Evolutionary conservation across 2,888 invertebrate species (phyloP).

Genomic region (Drosophila maculinotata): DNA sequence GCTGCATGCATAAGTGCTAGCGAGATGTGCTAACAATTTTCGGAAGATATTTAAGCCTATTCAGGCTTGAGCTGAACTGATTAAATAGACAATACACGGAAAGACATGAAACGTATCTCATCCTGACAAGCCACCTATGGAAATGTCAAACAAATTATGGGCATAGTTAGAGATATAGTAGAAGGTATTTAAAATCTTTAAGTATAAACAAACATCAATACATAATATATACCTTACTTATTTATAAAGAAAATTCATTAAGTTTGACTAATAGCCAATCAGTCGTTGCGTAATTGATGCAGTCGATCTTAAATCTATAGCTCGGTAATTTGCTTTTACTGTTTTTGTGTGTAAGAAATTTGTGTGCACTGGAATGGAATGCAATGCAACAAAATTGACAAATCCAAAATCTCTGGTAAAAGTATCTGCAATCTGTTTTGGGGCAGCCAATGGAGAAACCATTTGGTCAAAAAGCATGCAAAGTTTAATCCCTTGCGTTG

Average conservation of each 20-base stretch:
- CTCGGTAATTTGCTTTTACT: not conserved
- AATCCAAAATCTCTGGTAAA: conserved; percentile 53
- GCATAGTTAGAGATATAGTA: too few relatives aligned
- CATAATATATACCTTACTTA: too few relatives aligned
- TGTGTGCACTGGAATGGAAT: not conserved
- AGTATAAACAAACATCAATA: too few relatives aligned
- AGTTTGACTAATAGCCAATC: too few relatives aligned
- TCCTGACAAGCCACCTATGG: not conserved
- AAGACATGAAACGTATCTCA: not conserved
- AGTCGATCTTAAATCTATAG: not conserved
- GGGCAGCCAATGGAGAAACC: conserved; percentile 27
- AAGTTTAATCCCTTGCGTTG: conserved; percentile 24
- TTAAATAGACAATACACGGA: not conserved
- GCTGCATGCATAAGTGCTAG: not conserved
- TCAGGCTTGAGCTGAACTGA: not conserved
- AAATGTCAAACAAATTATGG: too few relatives aligned
- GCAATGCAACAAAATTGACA: conserved; percentile 43
- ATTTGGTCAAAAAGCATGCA: conserved; percentile 53
- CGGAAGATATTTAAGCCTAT: not conserved
- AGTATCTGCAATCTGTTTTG: conserved; percentile 50
- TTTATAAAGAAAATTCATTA: not conserved
- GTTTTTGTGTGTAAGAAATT: not conserved
- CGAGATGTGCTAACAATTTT: not conserved
- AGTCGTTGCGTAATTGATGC: not conserved
- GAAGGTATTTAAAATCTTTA: too few relatives aligned